phyloP scores from a whole-genome alignment of 2,113 vertebrate genomes.

The Muscicapa adusta region DNA sequence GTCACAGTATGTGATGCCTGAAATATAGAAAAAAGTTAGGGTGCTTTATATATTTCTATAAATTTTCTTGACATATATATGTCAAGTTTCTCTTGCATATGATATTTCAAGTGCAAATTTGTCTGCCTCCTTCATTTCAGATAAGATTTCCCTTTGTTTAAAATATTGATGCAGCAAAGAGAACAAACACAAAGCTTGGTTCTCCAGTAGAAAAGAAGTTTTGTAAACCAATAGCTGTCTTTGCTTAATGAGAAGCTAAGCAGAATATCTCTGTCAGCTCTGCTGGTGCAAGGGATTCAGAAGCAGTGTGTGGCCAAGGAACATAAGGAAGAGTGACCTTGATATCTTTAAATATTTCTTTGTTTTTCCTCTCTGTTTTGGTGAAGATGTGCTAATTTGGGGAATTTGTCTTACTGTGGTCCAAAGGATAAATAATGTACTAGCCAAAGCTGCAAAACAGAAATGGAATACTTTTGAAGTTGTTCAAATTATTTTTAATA shows the following conservation, averaged over 20 bases:
- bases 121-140: not conserved
- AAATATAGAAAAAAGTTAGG: not conserved
- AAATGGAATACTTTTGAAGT: not conserved
- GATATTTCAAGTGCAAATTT: not conserved
- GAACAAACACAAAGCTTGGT: not conserved
- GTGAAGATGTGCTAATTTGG: not conserved
- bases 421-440: not conserved
- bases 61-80: not conserved
- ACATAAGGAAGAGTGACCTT: constrained; percentile 4
- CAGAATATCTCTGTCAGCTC: not conserved
- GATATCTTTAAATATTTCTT: not conserved
- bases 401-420: not conserved
- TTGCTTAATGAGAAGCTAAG: not conserved
- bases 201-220: not conserved
- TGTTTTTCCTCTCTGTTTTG: not conserved
- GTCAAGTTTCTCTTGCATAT: not conserved
- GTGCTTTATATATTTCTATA: not conserved
- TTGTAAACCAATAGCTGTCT: not conserved
- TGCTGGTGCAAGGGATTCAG: not conserved
- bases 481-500: not conserved
- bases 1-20: not conserved
- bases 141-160: not conserved
- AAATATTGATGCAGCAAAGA: not conserved
- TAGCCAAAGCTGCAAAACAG: not conserved
- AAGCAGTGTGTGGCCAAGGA: not conserved